Conservation (phyloP, 1,140 invertebrate genomes). For the Pseudomyrmex pallidus region DNA sequence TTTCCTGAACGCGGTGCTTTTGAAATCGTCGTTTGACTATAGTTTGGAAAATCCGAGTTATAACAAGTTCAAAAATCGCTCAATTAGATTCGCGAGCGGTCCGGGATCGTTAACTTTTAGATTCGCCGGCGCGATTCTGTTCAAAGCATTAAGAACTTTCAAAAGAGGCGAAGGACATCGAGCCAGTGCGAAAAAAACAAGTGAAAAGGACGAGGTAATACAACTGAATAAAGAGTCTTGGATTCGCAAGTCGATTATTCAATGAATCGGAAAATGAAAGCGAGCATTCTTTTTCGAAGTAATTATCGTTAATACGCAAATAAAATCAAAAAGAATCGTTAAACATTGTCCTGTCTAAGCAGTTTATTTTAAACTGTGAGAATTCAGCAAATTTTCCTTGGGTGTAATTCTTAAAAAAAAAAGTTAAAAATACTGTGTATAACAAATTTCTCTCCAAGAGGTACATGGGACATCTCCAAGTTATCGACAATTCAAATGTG, state of each 20-base stretch:
- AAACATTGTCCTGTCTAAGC: neutral
- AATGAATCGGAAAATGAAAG: constrained; percentile 38
- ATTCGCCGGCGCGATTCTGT: constrained; percentile 26
- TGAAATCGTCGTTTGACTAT: constrained; percentile 47
- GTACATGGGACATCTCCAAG: neutral
- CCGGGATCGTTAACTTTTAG: constrained; percentile 29
- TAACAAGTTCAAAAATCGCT: constrained; percentile 67
- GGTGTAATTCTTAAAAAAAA: neutral
- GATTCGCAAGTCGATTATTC: constrained; percentile 41
- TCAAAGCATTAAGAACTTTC: constrained; percentile 64
- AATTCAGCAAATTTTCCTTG: too few relatives aligned
- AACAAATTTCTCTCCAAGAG: neutral
- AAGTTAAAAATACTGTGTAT: neutral
- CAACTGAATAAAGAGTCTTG: constrained; percentile 39
- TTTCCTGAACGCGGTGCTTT: neutral
- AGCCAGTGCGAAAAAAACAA: constrained; percentile 2
- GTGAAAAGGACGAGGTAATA: neutral
- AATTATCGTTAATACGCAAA: constrained; percentile 33
- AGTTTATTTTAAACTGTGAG: too few relatives aligned
- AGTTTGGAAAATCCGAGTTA: constrained; percentile 64
- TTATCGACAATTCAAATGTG: neutral
- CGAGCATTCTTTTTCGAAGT: constrained; percentile 22
- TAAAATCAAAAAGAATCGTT: constrained; percentile 11
- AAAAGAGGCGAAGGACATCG: constrained; percentile 36
- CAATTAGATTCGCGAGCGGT: constrained; percentile 63